These are phyloP conservation scores for Dendronephthya gigantea DNA, from an alignment of 64 coral and sea anemone species.

Conservation along the genomic window DNA sequence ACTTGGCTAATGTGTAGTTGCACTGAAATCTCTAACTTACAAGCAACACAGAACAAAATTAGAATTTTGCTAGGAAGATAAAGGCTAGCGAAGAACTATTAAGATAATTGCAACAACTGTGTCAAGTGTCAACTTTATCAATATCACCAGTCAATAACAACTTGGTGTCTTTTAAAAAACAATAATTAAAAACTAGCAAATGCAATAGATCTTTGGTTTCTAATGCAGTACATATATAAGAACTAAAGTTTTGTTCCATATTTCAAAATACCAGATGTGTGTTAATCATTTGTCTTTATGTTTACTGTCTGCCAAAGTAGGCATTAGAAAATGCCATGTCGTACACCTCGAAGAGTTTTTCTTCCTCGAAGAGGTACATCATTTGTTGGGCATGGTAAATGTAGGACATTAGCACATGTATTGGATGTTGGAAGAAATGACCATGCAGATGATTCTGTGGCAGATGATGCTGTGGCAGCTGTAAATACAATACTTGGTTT, in stretches of 20 bases:
- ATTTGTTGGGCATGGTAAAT: background rate
- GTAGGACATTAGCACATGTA: background rate
- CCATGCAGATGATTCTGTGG: background rate
- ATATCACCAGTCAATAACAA: too few species aligned
- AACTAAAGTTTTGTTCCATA: background rate
- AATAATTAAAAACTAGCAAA: background rate
- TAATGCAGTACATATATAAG: background rate
- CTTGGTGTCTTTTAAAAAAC: background rate
- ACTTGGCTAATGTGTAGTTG: background rate
- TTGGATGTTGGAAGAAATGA: background rate
- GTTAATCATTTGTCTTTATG: background rate
- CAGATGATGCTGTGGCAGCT: too few species aligned
- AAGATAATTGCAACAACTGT: too few species aligned
- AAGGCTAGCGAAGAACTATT: too few species aligned
- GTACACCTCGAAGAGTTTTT: background rate
- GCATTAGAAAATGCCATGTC: background rate
- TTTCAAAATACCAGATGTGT: background rate
- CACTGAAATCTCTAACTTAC: too few species aligned
- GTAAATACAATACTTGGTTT: background rate
- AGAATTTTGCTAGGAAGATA: too few species aligned
- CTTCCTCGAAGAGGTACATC: background rate
- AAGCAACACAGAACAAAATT: too few species aligned
- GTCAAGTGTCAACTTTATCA: too few species aligned
- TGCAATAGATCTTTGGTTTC: background rate
- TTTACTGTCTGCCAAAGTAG: background rate